These are phyloP conservation scores for Rhabditoides inermis DNA, from an alignment of 2,888 invertebrate species.

Conservation along the genomic window DNA sequence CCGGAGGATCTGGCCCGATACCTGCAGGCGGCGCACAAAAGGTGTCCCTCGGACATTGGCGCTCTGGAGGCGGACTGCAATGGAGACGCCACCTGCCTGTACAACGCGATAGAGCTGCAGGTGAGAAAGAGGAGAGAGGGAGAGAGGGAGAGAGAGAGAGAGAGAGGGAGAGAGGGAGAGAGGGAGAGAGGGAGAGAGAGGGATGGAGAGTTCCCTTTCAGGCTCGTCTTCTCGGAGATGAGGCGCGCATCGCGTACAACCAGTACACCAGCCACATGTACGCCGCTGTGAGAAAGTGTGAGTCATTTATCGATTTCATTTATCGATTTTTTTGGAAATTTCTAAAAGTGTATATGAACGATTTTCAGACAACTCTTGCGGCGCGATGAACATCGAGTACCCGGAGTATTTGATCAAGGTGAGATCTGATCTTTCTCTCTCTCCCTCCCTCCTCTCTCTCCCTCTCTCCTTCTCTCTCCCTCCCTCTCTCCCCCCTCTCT, in stretches of 20 bases:
- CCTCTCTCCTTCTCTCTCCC: background rate
- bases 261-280: no score
- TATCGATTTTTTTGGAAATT: no score
- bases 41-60: conserved; percentile 10
- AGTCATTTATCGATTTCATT: no score
- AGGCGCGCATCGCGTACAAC: conserved; percentile 11
- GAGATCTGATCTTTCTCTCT: background rate
- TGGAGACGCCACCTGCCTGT: conserved; percentile 15
- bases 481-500: no score
- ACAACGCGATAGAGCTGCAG: conserved; percentile 15
- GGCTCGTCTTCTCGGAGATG: conserved; percentile 11
- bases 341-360: no score
- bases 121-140: no score
- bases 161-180: no score
- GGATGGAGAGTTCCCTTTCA: no score
- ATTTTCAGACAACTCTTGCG: conserved; percentile 32
- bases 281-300: background rate
- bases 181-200: no score
- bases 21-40: conserved; percentile 4
- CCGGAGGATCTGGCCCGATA: conserved; percentile 8
- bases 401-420: conserved; percentile 40
- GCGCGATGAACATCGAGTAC: conserved; percentile 47
- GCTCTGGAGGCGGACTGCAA: conserved; percentile 10
- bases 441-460: background rate
- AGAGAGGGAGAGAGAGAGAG: no score